Base-by-base conservation (phyloP, 2,888 invertebrate genomes). In the Hipparchia semele region DNA sequence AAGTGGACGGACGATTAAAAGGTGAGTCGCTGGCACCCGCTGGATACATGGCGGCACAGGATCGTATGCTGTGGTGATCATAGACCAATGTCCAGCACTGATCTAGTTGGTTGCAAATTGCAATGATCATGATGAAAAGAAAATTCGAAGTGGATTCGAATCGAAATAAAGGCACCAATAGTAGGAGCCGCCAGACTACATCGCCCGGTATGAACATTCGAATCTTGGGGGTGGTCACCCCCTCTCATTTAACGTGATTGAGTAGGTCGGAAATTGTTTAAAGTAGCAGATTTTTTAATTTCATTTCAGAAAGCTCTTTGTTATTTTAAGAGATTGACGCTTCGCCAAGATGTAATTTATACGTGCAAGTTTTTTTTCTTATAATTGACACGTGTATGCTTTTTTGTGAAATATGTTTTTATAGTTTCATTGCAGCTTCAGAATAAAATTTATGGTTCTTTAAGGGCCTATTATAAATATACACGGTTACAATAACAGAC, bases 201-300 rank as follows among this genome's bases (percentile, higher is more conserved):
- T 81, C 79, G 83, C 80, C 80, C 82, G 83, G 83, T 83, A 83
- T 83, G 84, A 86, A 83, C 86, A 86, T 84, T 84, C 84, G 83
- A 79, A 80, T 80, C 79, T 77, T 80, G 81, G 82, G 78, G 85
- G 82, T 81, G 81, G 82, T 71, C 80, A 78, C 85, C 84, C 85
- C 87, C 87, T 81, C 87, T 84, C 86, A 84, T 84, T 88, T 89
- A 87, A 88, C 87, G 87, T 90, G 90, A 91, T 90, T 90, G 88
- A 90, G 90, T 88, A 88, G 88, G 86, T 88, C 88, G 87, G 87
- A 88, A 90, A 90, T 88, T 88, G 87, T 89, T 89, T 88, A 87
- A 86, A 87, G 84, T 84, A 87, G 84, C 84, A 83, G 83, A 82
- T 85, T 87, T 87, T 86, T 85, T 82, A 82, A 83, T 82, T 78